Percentiles rank a stretch among this genome's conserved stretches.
These are phyloP conservation scores for Tetragonula clypearis DNA, from an alignment of 1,140 invertebrate species.

Conservation along the genomic window DNA sequence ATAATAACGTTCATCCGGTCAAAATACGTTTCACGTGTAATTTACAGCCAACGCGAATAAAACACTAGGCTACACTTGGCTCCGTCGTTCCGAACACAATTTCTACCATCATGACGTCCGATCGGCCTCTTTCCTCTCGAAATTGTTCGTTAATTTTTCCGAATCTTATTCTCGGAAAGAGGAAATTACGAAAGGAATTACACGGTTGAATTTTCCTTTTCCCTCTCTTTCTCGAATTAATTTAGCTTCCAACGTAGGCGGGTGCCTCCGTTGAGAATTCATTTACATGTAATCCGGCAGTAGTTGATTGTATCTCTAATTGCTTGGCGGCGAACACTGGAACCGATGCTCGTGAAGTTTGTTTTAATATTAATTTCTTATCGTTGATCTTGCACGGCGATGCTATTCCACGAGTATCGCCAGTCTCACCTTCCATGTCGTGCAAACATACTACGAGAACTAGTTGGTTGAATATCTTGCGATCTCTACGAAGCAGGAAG, in stretches of 20 bases:
- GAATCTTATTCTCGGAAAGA: neutral
- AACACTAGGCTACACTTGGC: too few relatives aligned
- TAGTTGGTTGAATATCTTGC: conserved; percentile 62
- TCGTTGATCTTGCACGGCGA: conserved; percentile 54
- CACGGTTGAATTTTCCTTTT: neutral
- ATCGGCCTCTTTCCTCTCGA: neutral
- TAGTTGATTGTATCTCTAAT: conserved; percentile 42
- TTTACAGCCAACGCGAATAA: neutral
- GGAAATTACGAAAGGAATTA: neutral
- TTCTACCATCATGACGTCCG: neutral
- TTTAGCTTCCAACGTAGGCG: too few relatives aligned
- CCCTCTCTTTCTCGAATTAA: neutral
- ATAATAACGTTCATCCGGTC: conserved; percentile 25
- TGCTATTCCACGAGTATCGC: conserved; percentile 50
- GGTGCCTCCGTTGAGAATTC: neutral
- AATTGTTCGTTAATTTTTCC: neutral
- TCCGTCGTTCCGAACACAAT: neutral
- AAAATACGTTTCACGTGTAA: conserved; percentile 6
- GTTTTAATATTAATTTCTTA: conserved; percentile 65
- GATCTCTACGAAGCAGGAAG: conserved; percentile 63
- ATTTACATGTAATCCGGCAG: conserved; percentile 16
- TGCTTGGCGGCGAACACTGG: conserved; percentile 23
- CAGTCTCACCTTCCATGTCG: conserved; percentile 42
- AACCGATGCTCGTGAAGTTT: conserved; percentile 47
- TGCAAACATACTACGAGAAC: conserved; percentile 61